phyloP scores from a whole-genome alignment of 2,888 invertebrate species.

The Onthophagus sagittarius region DNA sequence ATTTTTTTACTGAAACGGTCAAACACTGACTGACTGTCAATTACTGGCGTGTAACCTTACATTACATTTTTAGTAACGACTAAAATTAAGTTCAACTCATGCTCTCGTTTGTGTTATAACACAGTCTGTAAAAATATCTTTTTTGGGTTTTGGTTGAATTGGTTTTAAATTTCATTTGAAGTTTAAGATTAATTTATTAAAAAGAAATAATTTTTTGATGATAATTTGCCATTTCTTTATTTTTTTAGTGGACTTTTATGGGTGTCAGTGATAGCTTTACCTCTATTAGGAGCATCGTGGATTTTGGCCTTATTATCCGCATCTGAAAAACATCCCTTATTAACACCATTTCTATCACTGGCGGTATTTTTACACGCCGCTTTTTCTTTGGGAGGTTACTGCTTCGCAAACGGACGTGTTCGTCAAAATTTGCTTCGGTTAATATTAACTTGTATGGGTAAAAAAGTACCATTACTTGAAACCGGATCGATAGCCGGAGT shows the following conservation, averaged over 20 bases:
- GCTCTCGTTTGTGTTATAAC: too few species aligned
- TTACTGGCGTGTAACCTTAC: too few species aligned
- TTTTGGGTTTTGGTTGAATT: too few species aligned
- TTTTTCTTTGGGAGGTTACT: constrained; percentile 81
- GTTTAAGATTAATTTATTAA: too few species aligned
- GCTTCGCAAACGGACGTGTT: constrained; percentile 82
- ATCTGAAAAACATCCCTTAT: constrained; percentile 66
- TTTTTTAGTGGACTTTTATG: constrained; percentile 71
- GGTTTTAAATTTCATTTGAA: too few species aligned
- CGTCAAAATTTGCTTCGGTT: constrained; percentile 68
- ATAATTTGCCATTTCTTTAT: too few species aligned
- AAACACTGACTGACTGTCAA: too few species aligned
- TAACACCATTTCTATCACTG: constrained; percentile 74
- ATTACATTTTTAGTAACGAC: too few species aligned
- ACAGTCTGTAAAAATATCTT: too few species aligned
- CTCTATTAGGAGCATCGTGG: constrained; percentile 82
- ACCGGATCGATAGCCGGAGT: constrained; percentile 63
- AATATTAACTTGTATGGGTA: constrained; percentile 71
- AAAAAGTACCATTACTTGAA: constrained; percentile 75
- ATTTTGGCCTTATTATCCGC: constrained; percentile 76
- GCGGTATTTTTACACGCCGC: constrained; percentile 76
- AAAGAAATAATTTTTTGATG: too few species aligned
- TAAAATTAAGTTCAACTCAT: too few species aligned
- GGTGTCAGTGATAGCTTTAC: constrained; percentile 82
- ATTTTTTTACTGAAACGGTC: too few species aligned